Conservation (phyloP, 2,797 vertebrate species). For the Phrynocephalus guinanensis region DNA sequence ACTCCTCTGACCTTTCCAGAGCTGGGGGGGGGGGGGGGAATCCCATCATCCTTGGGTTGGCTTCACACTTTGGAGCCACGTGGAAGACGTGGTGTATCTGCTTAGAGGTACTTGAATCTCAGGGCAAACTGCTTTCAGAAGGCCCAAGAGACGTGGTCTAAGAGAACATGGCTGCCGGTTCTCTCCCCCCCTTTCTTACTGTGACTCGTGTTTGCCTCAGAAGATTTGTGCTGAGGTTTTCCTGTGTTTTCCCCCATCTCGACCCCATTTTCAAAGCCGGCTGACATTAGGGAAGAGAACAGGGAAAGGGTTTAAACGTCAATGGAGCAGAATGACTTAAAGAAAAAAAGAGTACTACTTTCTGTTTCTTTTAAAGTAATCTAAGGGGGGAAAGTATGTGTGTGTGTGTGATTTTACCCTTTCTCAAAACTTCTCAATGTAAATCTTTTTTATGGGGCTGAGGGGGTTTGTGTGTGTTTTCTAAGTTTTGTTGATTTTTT, state of each 20-base stretch:
- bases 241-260: too few species aligned
- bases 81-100: slow-evolving; percentile 29
- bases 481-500: background rate
- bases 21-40: background rate
- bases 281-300: slow-evolving; percentile 54
- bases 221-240: background rate
- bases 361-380: slow-evolving; percentile 1
- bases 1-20: background rate
- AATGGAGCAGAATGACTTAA: slow-evolving; percentile 9
- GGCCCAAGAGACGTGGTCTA: background rate
- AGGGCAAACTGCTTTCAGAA: background rate
- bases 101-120: background rate
- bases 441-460: background rate
- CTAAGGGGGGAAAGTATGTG: slow-evolving; percentile 7
- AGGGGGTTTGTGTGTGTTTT: background rate
- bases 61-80: background rate
- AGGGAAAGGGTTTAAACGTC: slow-evolving; percentile 22
- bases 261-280: slow-evolving; percentile 45
- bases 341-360: slow-evolving; percentile 8
- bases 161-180: background rate
- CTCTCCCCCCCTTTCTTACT: background rate
- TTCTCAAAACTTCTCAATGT: background rate
- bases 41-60: background rate
- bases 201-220: rapidly evolving
- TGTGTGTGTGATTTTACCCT: background rate